Percentiles rank a stretch among this genome's conserved stretches.
Conservation (phyloP, 1,140 invertebrate genomes). For the Anastrepha ludens region DNA sequence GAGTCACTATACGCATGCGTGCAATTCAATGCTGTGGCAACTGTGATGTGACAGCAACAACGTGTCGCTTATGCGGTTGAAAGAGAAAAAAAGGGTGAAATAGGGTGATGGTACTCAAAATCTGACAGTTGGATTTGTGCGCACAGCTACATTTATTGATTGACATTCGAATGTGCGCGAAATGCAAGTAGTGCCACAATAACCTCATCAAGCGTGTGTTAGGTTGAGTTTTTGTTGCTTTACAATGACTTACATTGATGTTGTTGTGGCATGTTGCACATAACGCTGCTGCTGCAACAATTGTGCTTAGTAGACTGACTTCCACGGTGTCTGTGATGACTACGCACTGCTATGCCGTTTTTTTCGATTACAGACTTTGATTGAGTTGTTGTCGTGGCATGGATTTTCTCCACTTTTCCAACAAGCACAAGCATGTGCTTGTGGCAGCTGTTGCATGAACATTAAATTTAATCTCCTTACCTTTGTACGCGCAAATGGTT, state of each 20-base stretch:
- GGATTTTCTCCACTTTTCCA: constrained; percentile 12
- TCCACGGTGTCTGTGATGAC: background rate
- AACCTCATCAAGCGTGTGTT: constrained; percentile 3
- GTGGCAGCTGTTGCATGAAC: constrained; percentile 18
- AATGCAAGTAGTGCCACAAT: constrained; percentile 8
- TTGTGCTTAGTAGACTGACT: background rate
- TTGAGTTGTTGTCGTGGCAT: constrained; percentile 24
- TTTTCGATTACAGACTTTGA: background rate
- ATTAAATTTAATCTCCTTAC: constrained; percentile 34
- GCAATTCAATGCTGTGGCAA: constrained; percentile 19
- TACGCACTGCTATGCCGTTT: background rate
- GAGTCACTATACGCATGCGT: constrained; percentile 10
- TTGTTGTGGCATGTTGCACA: background rate
- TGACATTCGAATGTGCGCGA: constrained; percentile 48
- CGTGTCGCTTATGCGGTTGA: constrained; percentile 46
- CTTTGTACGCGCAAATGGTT: constrained; percentile 24
- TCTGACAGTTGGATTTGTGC: constrained; percentile 44
- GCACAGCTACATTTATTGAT: constrained; percentile 16
- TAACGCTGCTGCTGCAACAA: background rate
- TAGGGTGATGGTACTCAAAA: constrained; percentile 35
- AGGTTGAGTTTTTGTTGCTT: background rate
- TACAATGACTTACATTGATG: background rate
- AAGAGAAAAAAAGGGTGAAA: constrained; percentile 1
- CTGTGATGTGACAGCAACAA: constrained; percentile 47
- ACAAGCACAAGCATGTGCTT: background rate